phyloP scores from a whole-genome alignment of 2,113 vertebrate genomes.

The Cettia cetti region DNA sequence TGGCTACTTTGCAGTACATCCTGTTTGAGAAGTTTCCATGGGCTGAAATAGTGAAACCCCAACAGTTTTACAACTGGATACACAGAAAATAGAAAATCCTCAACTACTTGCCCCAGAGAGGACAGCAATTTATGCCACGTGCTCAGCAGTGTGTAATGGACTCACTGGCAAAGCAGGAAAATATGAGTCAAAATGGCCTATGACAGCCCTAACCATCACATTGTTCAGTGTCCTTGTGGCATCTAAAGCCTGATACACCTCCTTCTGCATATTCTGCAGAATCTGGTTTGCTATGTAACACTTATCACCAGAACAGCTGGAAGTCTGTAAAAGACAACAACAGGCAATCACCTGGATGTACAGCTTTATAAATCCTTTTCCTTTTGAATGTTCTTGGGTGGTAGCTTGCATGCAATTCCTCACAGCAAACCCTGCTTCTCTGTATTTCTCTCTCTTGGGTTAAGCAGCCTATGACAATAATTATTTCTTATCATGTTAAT shows the following conservation, averaged over 20 bases:
- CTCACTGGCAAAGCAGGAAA: background rate
- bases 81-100: background rate
- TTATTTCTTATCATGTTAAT: background rate
- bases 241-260: background rate
- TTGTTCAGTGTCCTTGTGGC: background rate
- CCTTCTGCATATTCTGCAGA: background rate
- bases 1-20: background rate
- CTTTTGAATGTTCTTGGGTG: background rate
- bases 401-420: background rate
- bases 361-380: background rate
- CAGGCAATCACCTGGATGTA: background rate
- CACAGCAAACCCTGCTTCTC: background rate
- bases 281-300: background rate
- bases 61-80: background rate
- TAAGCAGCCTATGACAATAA: background rate
- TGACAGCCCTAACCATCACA: background rate
- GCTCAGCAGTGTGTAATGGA: background rate
- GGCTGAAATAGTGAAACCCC: background rate
- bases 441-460: background rate
- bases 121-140: accelerated
- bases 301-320: background rate
- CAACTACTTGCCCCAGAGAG: background rate
- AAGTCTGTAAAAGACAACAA: background rate
- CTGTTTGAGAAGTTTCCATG: background rate
- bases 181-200: background rate